Evolutionary conservation across 2,888 invertebrate species (phyloP), one percentile per base, ranked within the genome.

Genomic region (Caradrina kadenii): DNA sequence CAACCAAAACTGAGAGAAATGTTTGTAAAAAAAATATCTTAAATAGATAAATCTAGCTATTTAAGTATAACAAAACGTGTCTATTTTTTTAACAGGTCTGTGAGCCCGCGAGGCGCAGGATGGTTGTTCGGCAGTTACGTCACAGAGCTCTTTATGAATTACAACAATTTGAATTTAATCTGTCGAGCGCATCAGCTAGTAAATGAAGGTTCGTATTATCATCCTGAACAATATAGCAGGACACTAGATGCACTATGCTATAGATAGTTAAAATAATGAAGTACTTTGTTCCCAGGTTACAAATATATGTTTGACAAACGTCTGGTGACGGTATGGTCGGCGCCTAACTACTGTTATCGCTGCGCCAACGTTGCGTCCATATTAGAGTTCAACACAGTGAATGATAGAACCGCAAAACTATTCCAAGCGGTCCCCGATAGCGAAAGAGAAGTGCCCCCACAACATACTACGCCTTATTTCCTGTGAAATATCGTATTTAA

Each of bases 321-420:
- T 91, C 96, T 99, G 85, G 99, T 99, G 48, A 99, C 99, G 0
- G 99, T 99, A 2, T 99, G 99, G 99, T 99, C 99, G 19, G 99
- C 99, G 7, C 99, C 99, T 6, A 99, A 99, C 96, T 99, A 99
- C 94, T 99, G 99, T 94, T 99, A 99, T 93, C 97, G 99, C 35
- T 99, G 99, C 91, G 99, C 99, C 58, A 99, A 99, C 93, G 98
- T 99, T 66, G 99, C 99, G 6, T 99, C 99, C 62, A 99, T 99
- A 87, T 96, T 99, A 90, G 98, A 98, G 92, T 99, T 99, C 91
- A 96, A 97, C 73, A 97, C 97, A 75, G 97, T 97, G 10, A 97
- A 98, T 81, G 97, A 97, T 82, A 97, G 97, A 89, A 96, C 97
- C 84, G 96, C 98, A 22, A 98, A 99, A 93, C 96, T 99, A 87